phyloP scores from a whole-genome alignment of 1,140 invertebrate genomes.

The Pseudomyrmex sp. region DNA sequence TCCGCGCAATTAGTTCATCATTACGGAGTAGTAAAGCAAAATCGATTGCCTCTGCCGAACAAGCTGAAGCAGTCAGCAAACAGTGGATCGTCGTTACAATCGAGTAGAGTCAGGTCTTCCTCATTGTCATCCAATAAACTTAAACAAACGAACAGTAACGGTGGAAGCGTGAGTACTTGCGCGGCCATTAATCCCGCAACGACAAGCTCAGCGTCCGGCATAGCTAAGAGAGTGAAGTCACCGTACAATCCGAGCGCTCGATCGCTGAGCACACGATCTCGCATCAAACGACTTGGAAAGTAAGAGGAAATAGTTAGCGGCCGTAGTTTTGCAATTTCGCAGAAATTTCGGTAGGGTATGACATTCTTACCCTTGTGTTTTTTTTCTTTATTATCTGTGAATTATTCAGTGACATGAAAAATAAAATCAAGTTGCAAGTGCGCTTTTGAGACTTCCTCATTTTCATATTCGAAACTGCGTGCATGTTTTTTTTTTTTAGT shows the following conservation, averaged over 20 bases:
- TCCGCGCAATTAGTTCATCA: constrained; percentile 80
- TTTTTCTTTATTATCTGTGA: constrained; percentile 43
- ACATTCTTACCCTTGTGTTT: constrained; percentile 62
- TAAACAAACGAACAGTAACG: constrained; percentile 64
- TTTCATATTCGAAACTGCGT: constrained; percentile 11
- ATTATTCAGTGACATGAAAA: constrained; percentile 19
- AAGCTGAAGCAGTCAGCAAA: constrained; percentile 74
- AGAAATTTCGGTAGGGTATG: constrained; percentile 58
- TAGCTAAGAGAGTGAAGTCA: constrained; percentile 80
- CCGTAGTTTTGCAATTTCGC: constrained; percentile 25
- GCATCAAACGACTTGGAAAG: constrained; percentile 83
- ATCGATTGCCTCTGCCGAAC: constrained; percentile 73
- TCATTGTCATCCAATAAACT: constrained; percentile 70
- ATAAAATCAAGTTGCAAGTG: constrained; percentile 16
- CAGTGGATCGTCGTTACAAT: constrained; percentile 57
- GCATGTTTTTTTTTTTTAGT: neutral
- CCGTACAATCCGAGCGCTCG: constrained; percentile 78
- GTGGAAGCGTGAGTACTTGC: constrained; percentile 64
- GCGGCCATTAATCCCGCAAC: constrained; percentile 53
- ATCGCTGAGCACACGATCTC: constrained; percentile 80
- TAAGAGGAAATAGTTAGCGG: constrained; percentile 66
- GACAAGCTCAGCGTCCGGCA: constrained; percentile 66
- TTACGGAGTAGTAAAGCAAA: constrained; percentile 80
- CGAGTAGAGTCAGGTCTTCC: constrained; percentile 68
- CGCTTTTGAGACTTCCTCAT: constrained; percentile 21